phyloP scores from a whole-genome alignment of 2,888 invertebrate genomes.

The Stenolophus ochropezus region DNA sequence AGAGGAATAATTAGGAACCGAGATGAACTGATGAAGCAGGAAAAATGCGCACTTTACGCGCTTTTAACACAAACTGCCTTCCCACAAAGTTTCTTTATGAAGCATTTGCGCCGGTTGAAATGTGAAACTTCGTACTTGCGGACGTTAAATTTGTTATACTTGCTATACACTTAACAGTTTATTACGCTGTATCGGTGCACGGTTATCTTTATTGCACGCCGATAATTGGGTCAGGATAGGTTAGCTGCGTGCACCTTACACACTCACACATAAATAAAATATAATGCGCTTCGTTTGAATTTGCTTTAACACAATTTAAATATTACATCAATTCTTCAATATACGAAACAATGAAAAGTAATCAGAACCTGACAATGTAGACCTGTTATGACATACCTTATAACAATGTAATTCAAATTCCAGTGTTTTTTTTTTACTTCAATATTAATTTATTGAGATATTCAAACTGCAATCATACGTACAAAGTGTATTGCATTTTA shows the following conservation, averaged over 20 bases:
- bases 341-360: too few relatives aligned
- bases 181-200: neutral
- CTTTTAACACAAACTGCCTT: constrained; percentile 16
- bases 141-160: constrained; percentile 28
- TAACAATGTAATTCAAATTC: too few relatives aligned
- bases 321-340: too few relatives aligned
- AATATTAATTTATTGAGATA: too few relatives aligned
- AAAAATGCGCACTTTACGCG: constrained; percentile 24
- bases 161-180: constrained; percentile 13
- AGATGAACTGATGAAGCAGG: neutral
- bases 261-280: neutral
- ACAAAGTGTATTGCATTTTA: too few relatives aligned
- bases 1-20: constrained; percentile 33
- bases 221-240: constrained; percentile 23
- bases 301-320: too few relatives aligned
- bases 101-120: constrained; percentile 22
- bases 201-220: neutral
- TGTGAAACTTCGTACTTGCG: constrained; percentile 23
- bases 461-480: too few relatives aligned
- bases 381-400: too few relatives aligned
- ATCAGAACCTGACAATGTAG: too few relatives aligned
- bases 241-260: neutral
- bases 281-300: too few relatives aligned
- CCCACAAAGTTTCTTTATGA: constrained; percentile 39
- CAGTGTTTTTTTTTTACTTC: too few relatives aligned